phyloP scores from a whole-genome alignment of 92 coral and sea anemone species.

The Siderastrea siderea region DNA sequence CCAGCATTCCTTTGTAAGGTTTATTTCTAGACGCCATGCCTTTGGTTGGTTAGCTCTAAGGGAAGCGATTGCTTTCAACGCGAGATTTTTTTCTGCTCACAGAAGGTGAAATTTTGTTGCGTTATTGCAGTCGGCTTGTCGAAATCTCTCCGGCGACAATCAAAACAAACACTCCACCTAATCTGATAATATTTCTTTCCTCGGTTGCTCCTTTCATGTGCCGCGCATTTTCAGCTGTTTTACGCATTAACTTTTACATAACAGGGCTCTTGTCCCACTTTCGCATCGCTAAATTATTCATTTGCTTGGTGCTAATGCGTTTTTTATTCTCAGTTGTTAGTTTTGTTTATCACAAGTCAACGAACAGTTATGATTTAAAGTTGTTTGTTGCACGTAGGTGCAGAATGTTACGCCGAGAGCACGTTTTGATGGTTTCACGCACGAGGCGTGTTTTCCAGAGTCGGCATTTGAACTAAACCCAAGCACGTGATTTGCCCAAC shows the following conservation, averaged over 20 bases:
- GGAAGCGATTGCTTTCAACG: constrained; percentile 1
- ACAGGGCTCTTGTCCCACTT: constrained; percentile 32
- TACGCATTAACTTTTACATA: constrained; percentile 69
- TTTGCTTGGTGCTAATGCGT: constrained; percentile 62
- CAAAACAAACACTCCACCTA: constrained; percentile 89
- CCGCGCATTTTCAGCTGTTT: constrained; percentile 89
- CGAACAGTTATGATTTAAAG: background rate
- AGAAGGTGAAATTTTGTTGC: constrained; percentile 22
- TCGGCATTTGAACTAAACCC: constrained; percentile 1
- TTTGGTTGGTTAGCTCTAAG: constrained; percentile 1
- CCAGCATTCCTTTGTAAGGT: constrained; percentile 28
- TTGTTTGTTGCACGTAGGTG: constrained; percentile 20
- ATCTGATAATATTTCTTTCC: constrained; percentile 91
- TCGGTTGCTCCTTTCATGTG: constrained; percentile 79
- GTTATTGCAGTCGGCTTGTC: constrained; percentile 55
- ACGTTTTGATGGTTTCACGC: background rate
- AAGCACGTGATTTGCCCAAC: background rate
- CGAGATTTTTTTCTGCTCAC: background rate
- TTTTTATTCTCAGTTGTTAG: constrained; percentile 65
- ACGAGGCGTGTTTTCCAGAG: constrained; percentile 17
- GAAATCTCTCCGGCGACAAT: constrained; percentile 78
- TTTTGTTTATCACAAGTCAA: constrained; percentile 44
- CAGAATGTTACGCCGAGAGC: background rate
- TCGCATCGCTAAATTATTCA: constrained; percentile 54
- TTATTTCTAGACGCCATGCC: constrained; percentile 21